Evolutionary conservation across 2,797 vertebrate genomes (phyloP), one percentile per base, ranked within the genome.

Genomic region (Cryptoprocta ferox): DNA sequence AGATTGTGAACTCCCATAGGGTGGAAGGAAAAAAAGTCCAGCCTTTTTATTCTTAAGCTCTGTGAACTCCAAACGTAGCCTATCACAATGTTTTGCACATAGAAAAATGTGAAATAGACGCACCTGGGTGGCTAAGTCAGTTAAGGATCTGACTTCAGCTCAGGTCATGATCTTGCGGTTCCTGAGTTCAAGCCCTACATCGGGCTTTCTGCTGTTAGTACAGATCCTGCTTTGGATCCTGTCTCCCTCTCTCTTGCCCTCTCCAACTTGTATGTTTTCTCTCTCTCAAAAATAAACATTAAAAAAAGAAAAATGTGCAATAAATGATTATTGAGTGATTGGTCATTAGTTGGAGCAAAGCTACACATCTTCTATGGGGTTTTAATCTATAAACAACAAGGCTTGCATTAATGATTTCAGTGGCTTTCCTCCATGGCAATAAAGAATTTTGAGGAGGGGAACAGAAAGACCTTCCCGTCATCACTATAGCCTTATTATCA

Each of bases 321-420:
- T 82, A 73, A 80, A 65, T 94, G 21, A 86, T 97, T 87, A 53
- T 76, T 65, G 66, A 86, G 24, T 91, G 18, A 93, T 79, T 68
- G 37, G 24, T 53, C 91, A 39, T 70, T 76, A 39, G 45, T 37
- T 96, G 63, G 28, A 95, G 65, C 30, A 96, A 96, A 91, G 28
- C 37, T 96, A 85, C 21, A 39, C 16, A 90, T 26, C 6, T 3
- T 88, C 19, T 48, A 56, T 85, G 37, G 42, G 19, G 7, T 63
- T 90, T 97, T 84, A 87, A 92, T 84, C 26, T 95, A 90, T 79
- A 95, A 76, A 81, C 30, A 83, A 35, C 18, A 13, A 95, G 68
- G 11, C 37, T 68, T 83, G 56, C 81, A 45, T 5, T 96, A 95
- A 68, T 50, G 37, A 93, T 65, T 37, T 15, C 59, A 79, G n/a